Evolutionary conservation across 2,113 vertebrate species (phyloP).

Genomic region (Zosterops hypoxanthus): DNA sequence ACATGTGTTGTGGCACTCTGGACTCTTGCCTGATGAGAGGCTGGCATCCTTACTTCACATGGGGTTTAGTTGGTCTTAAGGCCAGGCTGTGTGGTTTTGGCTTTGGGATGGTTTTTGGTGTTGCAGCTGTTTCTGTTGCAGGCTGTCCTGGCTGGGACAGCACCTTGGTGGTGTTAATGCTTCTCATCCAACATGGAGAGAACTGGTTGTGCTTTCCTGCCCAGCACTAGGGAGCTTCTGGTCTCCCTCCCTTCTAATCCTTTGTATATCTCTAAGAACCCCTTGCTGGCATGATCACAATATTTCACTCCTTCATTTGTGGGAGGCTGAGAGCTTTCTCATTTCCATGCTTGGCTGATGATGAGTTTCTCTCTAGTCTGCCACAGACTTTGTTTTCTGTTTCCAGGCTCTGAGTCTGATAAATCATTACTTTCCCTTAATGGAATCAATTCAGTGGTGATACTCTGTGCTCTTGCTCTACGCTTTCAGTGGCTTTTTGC

Average conservation of each 20-base stretch:
- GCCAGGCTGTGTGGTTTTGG: not conserved
- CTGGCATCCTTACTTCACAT: not conserved
- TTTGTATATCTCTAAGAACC: not conserved
- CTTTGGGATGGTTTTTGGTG: not conserved
- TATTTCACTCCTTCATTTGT: not conserved
- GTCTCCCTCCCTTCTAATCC: not conserved
- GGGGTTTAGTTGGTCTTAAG: not conserved
- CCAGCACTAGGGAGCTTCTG: not conserved
- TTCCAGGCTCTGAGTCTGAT: not conserved
- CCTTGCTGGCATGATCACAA: not conserved
- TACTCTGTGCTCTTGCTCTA: not conserved
- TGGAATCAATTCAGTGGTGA: constrained; percentile 43
- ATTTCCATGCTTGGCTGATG: constrained; percentile 1
- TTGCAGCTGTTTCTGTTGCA: not conserved
- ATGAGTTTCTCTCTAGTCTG: constrained; percentile 5
- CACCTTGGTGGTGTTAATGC: not conserved
- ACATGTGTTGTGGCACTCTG: not conserved
- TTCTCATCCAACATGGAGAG: not conserved
- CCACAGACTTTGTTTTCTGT: constrained; percentile 36
- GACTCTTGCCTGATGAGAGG: not conserved
- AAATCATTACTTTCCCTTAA: constrained; percentile 55
- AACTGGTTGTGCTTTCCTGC: not conserved
- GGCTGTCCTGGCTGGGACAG: not conserved
- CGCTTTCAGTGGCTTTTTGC: constrained; percentile 46
- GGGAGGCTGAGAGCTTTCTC: not conserved